phyloP scores from a whole-genome alignment of 2,888 invertebrate species.

The Cremastinae sp. region DNA sequence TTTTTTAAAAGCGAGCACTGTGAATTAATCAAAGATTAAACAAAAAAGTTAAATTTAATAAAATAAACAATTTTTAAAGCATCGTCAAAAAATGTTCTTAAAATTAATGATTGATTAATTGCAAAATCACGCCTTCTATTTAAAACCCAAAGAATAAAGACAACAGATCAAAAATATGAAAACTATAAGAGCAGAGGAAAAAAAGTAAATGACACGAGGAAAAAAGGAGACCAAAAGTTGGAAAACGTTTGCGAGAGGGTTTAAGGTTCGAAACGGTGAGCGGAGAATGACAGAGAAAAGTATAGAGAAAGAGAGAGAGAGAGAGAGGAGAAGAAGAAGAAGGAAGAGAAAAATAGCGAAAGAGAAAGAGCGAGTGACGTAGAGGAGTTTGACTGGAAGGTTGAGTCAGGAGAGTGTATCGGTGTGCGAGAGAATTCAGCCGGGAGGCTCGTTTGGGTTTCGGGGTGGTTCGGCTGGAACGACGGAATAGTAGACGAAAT shows the following conservation, averaged over 20 bases:
- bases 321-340: no score
- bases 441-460: constrained; percentile 58
- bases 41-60: no score
- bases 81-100: no score
- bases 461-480: constrained; percentile 51
- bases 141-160: background rate
- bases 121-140: no score
- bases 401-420: constrained; percentile 31
- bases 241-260: constrained; percentile 21
- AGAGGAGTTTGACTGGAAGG: constrained; percentile 36
- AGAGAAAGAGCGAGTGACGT: constrained; percentile 12
- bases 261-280: constrained; percentile 60
- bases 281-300: constrained; percentile 42
- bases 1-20: no score
- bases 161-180: background rate
- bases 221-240: background rate
- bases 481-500: constrained; percentile 61
- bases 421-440: constrained; percentile 49
- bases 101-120: no score
- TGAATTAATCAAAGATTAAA: no score
- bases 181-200: constrained; percentile 12
- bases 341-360: background rate
- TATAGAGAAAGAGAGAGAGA: background rate
- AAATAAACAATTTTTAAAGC: no score
- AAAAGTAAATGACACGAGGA: constrained; percentile 1